Evolutionary conservation across 2,113 vertebrate genomes (phyloP), one percentile per base, ranked within the genome.

Genomic region (Callorhinus ursinus): DNA sequence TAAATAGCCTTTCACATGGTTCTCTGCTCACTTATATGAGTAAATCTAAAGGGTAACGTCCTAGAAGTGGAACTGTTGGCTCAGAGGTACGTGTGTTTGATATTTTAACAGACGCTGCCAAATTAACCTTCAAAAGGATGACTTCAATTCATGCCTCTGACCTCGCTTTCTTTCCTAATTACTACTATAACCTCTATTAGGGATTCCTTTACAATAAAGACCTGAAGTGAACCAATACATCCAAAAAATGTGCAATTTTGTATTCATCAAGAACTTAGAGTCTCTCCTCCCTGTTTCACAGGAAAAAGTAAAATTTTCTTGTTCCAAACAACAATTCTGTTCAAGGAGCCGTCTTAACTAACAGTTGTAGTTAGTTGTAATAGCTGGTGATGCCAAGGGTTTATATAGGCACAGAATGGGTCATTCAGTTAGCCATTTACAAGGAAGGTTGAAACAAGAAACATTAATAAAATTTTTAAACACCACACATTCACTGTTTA

Each of bases 241-340:
- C 61, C 77, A 33, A 61, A 39, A 65, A 53, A 33, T 74, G 3
- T 61, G 55, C 7, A 51, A 4, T 49, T 88, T 57, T 57, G 33
- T 74, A 13, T 77, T 84, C 63, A 84, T 65, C 36, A 89, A 89
- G 46, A 80, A 81, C 49, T 46, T 63, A 57, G 28, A 88, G 19
- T 65, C 36, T 91, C 31, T 67, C 12, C 21, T 80, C 36, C 15
- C 51, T 33, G 19, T 65, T 90, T 83, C 69, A 88, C 10, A 55
- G 8, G 85, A 67, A 88, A 88, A 69, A 63, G 28, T 65, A 72
- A 84, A 49, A 71, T 55, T 94, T 49, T 95, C 42, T 95, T 76
- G 57, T 65, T 61, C 42, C 31, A 65, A 71, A 63, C 46, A 33
- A 39, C 31, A 77, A 16, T 67, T 72, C 63, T 93, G 15, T 84